These are phyloP conservation scores for Aphaenogaster rudis DNA, from an alignment of 1,140 invertebrate species.

Conservation along the genomic window DNA sequence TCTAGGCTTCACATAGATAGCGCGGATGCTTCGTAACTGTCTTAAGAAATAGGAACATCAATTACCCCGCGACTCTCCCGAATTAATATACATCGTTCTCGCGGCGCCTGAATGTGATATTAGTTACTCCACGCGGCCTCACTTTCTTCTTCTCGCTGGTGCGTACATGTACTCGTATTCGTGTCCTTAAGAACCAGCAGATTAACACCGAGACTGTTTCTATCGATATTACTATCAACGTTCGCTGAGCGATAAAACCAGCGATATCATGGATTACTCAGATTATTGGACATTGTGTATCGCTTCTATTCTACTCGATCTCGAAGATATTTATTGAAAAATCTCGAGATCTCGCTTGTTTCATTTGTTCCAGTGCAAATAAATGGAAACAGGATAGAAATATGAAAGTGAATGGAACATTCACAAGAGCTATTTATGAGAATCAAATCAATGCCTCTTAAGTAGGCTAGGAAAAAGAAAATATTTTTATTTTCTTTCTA, in stretches of 20 bases:
- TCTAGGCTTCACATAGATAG: conserved; percentile 16
- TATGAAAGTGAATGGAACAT: background rate
- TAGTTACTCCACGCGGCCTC: conserved; percentile 25
- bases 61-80: conserved; percentile 64
- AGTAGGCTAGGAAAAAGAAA: background rate
- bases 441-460: background rate
- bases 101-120: conserved; percentile 58
- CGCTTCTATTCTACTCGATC: background rate
- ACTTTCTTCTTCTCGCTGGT: conserved; percentile 68
- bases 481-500: background rate
- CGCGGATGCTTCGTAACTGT: conserved; percentile 31
- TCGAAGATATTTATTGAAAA: background rate
- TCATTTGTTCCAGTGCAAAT: background rate
- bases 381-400: background rate
- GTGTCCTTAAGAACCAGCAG: background rate
- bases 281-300: background rate
- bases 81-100: conserved; percentile 72
- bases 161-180: background rate
- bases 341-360: background rate
- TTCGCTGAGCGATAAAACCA: background rate
- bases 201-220: conserved; percentile 28
- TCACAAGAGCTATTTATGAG: background rate
- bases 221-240: background rate
- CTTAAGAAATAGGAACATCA: conserved; percentile 59
- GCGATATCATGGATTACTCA: background rate